A percentile compares a stretch with the other conserved stretches of the same genome.
phyloP scores from a whole-genome alignment of 1,140 invertebrate species.

The Brachionus koreanus region DNA sequence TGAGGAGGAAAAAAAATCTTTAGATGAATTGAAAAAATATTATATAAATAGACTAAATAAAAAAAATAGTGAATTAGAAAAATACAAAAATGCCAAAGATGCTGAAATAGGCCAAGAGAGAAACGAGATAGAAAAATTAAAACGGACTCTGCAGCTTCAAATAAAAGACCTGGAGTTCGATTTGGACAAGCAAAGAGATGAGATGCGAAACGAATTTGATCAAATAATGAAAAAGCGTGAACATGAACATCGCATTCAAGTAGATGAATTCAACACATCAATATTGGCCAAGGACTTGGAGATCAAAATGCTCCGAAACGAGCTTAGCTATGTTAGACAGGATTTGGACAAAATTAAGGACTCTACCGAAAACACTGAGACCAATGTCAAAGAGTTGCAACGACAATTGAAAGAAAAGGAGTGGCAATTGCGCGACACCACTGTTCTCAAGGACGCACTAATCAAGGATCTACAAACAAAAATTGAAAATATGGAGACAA shows the following conservation, averaged over 20 bases:
- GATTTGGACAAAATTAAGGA: constrained; percentile 48
- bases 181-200: constrained; percentile 51
- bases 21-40: constrained; percentile 54
- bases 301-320: constrained; percentile 44
- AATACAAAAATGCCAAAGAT: constrained; percentile 54
- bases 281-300: constrained; percentile 54
- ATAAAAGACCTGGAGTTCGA: constrained; percentile 54
- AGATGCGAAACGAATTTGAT: constrained; percentile 53
- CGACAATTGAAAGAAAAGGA: constrained; percentile 54
- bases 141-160: constrained; percentile 52
- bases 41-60: constrained; percentile 55
- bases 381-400: constrained; percentile 46
- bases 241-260: constrained; percentile 53
- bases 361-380: constrained; percentile 48
- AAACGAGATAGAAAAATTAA: constrained; percentile 52
- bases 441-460: constrained; percentile 52
- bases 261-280: constrained; percentile 54
- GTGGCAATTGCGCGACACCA: constrained; percentile 52
- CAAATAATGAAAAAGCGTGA: constrained; percentile 53
- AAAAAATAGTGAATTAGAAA: constrained; percentile 55
- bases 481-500: constrained; percentile 49
- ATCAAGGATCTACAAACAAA: constrained; percentile 52
- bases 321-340: constrained; percentile 48
- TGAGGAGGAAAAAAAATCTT: constrained; percentile 49
- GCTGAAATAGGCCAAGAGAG: constrained; percentile 51